These are phyloP conservation scores for Euura saliciscinereae DNA, from an alignment of 1,140 invertebrate genomes.

Conservation along the genomic window DNA sequence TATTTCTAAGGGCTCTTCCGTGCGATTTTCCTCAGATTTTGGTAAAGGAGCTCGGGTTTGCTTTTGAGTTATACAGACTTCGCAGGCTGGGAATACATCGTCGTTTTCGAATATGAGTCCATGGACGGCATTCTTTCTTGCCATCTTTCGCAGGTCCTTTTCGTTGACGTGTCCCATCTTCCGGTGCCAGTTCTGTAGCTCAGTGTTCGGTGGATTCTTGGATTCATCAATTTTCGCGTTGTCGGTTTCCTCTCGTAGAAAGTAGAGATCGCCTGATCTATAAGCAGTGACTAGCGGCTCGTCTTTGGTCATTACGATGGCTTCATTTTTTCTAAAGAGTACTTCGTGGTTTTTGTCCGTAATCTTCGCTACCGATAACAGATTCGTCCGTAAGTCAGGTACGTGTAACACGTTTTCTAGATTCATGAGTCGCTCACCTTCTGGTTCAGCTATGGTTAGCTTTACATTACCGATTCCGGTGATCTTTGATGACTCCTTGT, in stretches of 20 bases:
- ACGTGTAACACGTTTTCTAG: slow-evolving; percentile 17
- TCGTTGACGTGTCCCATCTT: not conserved
- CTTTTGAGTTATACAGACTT: not conserved
- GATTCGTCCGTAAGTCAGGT: slow-evolving; percentile 17
- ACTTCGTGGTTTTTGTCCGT: slow-evolving; percentile 13
- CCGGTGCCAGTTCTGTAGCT: not conserved
- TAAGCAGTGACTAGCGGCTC: slow-evolving; percentile 2
- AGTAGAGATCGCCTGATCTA: not conserved
- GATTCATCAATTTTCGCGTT: too few species aligned
- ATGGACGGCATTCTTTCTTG: not conserved
- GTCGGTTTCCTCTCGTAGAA: not conserved
- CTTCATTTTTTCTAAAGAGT: slow-evolving; percentile 12
- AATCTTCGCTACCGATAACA: slow-evolving; percentile 9
- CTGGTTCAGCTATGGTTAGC: too few species aligned
- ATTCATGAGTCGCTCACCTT: not conserved
- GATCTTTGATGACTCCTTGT: slow-evolving; percentile 9
- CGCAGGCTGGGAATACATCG: slow-evolving; percentile 15
- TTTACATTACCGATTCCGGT: slow-evolving; percentile 13
- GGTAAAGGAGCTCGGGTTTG: not conserved
- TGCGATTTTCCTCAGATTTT: slow-evolving; percentile 5
- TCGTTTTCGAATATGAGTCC: not conserved
- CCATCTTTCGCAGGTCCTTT: slow-evolving; percentile 7
- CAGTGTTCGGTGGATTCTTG: not conserved
- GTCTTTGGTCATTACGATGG: slow-evolving; percentile 3
- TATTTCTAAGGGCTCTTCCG: slow-evolving; percentile 21